Percentiles rank a stretch among this genome's conserved stretches.
These are phyloP conservation scores for Periplaneta americana DNA, from an alignment of 1,140 invertebrate species.

Conservation along the genomic window DNA sequence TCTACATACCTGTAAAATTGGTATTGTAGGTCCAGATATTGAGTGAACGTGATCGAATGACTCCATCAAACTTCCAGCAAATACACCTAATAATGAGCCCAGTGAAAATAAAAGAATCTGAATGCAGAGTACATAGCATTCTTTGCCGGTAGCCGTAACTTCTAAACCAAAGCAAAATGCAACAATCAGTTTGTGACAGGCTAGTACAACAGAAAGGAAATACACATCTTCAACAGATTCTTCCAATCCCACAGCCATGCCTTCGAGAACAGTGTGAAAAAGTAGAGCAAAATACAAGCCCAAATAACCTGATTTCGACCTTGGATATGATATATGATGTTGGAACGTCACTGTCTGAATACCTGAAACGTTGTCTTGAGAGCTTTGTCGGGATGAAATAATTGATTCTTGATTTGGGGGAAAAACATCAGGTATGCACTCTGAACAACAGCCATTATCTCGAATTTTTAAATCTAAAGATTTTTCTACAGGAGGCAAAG, in stretches of 20 bases:
- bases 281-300: slow-evolving; percentile 65
- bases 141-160: slow-evolving; percentile 40
- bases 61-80: slow-evolving; percentile 31
- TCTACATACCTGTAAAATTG: not conserved
- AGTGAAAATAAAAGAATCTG: slow-evolving; percentile 57
- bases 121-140: slow-evolving; percentile 44
- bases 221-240: slow-evolving; percentile 55
- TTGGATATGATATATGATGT: slow-evolving; percentile 53
- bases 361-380: slow-evolving; percentile 54
- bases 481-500: not conserved
- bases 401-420: not conserved
- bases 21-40: slow-evolving; percentile 22
- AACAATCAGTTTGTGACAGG: slow-evolving; percentile 72
- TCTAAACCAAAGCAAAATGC: slow-evolving; percentile 71
- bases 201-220: slow-evolving; percentile 61
- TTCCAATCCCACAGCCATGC: slow-evolving; percentile 75
- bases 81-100: slow-evolving; percentile 59
- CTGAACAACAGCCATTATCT: not conserved
- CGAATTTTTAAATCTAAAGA: not conserved
- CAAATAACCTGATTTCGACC: slow-evolving; percentile 46
- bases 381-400: slow-evolving; percentile 10
- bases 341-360: too few species aligned
- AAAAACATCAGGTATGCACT: not conserved
- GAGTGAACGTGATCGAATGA: slow-evolving; percentile 34
- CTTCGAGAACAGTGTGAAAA: slow-evolving; percentile 73